Evolutionary conservation across 2,888 invertebrate species (phyloP), one percentile per base, ranked within the genome.

Genomic region (Notodonta ziczac): DNA sequence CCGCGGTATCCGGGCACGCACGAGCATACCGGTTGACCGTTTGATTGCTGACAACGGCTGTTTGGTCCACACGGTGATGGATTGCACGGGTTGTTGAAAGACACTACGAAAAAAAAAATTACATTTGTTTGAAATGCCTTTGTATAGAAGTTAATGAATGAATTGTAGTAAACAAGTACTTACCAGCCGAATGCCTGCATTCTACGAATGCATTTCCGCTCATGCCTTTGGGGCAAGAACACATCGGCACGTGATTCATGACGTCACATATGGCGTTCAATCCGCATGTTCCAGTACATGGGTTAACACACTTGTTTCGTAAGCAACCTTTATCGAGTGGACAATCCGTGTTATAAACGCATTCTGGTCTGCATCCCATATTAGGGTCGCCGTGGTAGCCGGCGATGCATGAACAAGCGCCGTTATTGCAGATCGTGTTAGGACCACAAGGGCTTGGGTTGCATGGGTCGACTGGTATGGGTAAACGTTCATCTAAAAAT

Each of bases 61-160:
- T 97, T 96, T 14, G 96, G 95, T 55, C 97, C 97, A 82, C 97
- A 97, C 0, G 97, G 97, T 57, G 96, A 95, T 42, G 97, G 97
- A 67, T 95, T 91, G 80, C 97, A 97, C 24, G 97, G 96, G 85
- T 96, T 95, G 62, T 77, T 69, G 5, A 81, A 70, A 14, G 74
- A 66, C 59, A 83, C 91, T 91, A 74, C 56, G 89, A 89, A 65
- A 8, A 59, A 2, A 52, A 63, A 51, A 59, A 32, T 32, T 35
- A 44, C 48, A 42, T 5, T 57, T 32, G 24, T 40, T n/a, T 24
- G 39, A 44, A 35, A 8, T 14, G 14, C 24, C 16, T 52, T 42
- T 2, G 40, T 40, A 5, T 40, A 40, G 5, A 40, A 42, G 12
- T 2, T 42, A 10, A 9, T 1, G 12, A 42, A 56, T 2, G 12